Percentiles rank a stretch among this genome's conserved stretches.
These are phyloP conservation scores for Pammene aurita DNA, from an alignment of 2,888 invertebrate genomes.

Conservation along the genomic window DNA sequence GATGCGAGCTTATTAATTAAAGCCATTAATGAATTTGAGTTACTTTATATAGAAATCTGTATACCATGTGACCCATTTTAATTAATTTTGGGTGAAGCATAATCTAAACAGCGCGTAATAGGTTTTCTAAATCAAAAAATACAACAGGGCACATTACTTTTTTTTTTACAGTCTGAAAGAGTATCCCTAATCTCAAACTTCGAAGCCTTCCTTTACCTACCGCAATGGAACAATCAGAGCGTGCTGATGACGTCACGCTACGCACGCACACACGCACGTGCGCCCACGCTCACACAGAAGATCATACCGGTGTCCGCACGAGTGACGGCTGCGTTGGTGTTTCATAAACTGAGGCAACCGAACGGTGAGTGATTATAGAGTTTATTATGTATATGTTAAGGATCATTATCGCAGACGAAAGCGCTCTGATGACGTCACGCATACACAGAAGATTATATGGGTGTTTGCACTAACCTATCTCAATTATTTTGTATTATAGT, in stretches of 20 bases:
- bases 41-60: too few species aligned
- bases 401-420: too few species aligned
- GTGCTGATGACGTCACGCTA: slow-evolving; percentile 80
- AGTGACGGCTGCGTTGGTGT: slow-evolving; percentile 87
- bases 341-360: slow-evolving; percentile 91
- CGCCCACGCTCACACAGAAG: slow-evolving; percentile 35
- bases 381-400: neutral
- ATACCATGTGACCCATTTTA: too few species aligned
- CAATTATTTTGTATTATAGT: too few species aligned
- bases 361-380: slow-evolving; percentile 51
- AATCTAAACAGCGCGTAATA: too few species aligned
- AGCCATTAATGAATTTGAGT: neutral
- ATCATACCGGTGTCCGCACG: slow-evolving; percentile 53
- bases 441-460: neutral
- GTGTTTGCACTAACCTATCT: too few species aligned
- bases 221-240: slow-evolving; percentile 87
- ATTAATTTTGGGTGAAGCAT: too few species aligned
- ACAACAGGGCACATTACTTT: too few species aligned
- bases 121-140: too few species aligned
- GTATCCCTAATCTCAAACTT: slow-evolving; percentile 89
- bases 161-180: slow-evolving; percentile 80
- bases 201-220: slow-evolving; percentile 88
- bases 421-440: neutral
- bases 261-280: slow-evolving; percentile 40
- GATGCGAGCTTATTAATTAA: too few species aligned